Evolutionary conservation across 2,113 vertebrate genomes (phyloP), one percentile per base, ranked within the genome.

Genomic region (Hypanus sabinus): DNA sequence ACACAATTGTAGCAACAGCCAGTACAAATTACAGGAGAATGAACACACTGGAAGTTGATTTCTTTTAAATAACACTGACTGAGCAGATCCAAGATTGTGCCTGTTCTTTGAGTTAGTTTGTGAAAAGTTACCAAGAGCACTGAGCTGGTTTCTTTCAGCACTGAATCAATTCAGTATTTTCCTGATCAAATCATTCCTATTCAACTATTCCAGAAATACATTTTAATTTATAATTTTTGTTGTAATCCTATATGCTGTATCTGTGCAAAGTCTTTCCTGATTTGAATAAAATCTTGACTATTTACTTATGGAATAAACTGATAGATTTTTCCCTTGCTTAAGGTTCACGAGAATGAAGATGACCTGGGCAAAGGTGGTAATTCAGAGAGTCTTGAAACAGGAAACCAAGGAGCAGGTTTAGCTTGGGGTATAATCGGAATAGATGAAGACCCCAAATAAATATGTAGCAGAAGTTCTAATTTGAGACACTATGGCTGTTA

Each of bases 381-480:
- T 57, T 11, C 92, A 27, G 94, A 94, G 30, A 94, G 81, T 80
- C 62, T 16, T 38, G 80, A 91, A 87, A 18, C 85, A 75, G 94
- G 94, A 87, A 94, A 92, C 71, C 10, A 70, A 27, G 94, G 94
- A 90, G 65, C n/a, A 90, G 79, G 85, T 30, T 24, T 71, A 36
- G 94, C 94, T 33, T 94, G 94, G 70, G 94, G 94, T 83, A n/a
- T 94, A 81, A 94, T 94, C 36, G 94, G 94, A 22, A 68, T 94
- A 87, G 94, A 81, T 11, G 85, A 90, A 65, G 85, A 90, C 16
- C 30, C 85, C 60, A 71, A 93, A 36, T 93, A 93, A 93, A 71
- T 73, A 71, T 73, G 3, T 73, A 12, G 18, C 36, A 70, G 36
- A 93, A 93, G 46, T 24, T 71, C 33, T 93, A 38, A 38, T 7